These are phyloP conservation scores for Lucifuga dentata DNA, from an alignment of 2,113 vertebrate species.

Conservation along the genomic window DNA sequence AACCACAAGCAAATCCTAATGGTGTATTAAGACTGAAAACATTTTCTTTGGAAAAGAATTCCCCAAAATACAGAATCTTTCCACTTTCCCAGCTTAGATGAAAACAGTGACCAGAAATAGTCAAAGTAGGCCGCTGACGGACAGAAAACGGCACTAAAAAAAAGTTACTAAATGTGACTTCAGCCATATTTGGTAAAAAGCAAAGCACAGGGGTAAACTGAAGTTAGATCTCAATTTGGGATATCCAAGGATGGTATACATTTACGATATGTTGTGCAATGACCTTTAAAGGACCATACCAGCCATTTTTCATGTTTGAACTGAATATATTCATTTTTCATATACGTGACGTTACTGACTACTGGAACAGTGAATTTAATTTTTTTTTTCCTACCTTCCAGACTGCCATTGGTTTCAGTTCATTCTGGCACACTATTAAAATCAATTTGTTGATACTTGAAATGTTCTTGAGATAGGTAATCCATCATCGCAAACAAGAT, in stretches of 20 bases:
- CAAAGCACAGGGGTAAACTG: not conserved
- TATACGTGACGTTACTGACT: too few relatives aligned
- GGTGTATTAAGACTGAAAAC: not conserved
- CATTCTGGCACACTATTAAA: too few relatives aligned
- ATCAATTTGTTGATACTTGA: too few relatives aligned
- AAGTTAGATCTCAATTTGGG: slow-evolving; percentile 6
- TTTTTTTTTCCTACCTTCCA: too few relatives aligned
- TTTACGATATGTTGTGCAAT: not conserved
- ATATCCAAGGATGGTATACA: not conserved
- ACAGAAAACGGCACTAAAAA: slow-evolving; percentile 2
- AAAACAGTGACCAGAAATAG: slow-evolving; percentile 39
- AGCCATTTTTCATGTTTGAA: too few relatives aligned
- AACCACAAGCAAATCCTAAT: not conserved
- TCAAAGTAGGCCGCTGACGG: slow-evolving; percentile 17
- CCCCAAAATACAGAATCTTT: not conserved
- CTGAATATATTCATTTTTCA: too few relatives aligned
- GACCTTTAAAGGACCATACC: too few relatives aligned
- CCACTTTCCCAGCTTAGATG: slow-evolving; percentile 11
- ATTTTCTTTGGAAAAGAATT: too few relatives aligned
- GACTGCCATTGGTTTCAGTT: too few relatives aligned
- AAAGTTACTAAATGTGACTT: slow-evolving; percentile 5
- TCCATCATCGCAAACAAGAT: too few relatives aligned
- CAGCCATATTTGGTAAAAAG: slow-evolving; percentile 40
- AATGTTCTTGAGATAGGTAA: too few relatives aligned
- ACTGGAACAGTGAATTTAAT: too few relatives aligned